Base-by-base conservation (phyloP, 2,888 invertebrate species). In the Limnephilus auricula region DNA sequence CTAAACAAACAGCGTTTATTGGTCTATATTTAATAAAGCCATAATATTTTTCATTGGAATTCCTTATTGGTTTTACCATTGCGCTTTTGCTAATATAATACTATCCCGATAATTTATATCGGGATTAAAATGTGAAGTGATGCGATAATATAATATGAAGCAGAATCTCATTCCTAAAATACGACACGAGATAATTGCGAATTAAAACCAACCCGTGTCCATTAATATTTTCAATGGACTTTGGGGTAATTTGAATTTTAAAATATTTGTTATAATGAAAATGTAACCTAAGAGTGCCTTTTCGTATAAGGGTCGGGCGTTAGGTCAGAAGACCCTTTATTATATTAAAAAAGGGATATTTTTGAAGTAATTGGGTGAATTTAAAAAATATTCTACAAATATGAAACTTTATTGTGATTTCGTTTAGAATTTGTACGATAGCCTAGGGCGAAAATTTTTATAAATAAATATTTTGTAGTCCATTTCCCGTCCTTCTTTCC, bases 221-320 rank as follows among this genome's bases (percentile, higher is more conserved):
- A 37, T 84, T 84, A n/a, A 40, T 40, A 34, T 34, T 84, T 30
- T n/a, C 32, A 84, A 37, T n/a, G 15, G 37, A 25, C 40, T n/a
- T 84, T 84, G n/a, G 10, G 84, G 84, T 84, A 37, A 25, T 34
- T 84, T 37, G 37, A 84, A 37, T 84, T 84, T 84, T 84, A 25
- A 37, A 84, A 40, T 84, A 83, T 83, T 34, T 83, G 31, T 37
- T 34, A 34, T 83, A 34, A 31, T 10, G 34, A 83, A 83, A 84
- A 34, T 84, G 34, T n/a, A 84, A 34, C n/a, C 18, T 37, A 6
- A 84, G 18, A 37, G 34, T 84, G 84, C 37, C 84, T 40, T 84
- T 84, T 84, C 13, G 25, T 32, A 40, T 84, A n/a, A 18, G 40
- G 84, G 84, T 37, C n/a, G 84, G 13, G 34, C 37, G 82, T 6